Evolutionary conservation across 2,888 invertebrate species (phyloP), one percentile per base, ranked within the genome.

Genomic region (Apodemia zela): DNA sequence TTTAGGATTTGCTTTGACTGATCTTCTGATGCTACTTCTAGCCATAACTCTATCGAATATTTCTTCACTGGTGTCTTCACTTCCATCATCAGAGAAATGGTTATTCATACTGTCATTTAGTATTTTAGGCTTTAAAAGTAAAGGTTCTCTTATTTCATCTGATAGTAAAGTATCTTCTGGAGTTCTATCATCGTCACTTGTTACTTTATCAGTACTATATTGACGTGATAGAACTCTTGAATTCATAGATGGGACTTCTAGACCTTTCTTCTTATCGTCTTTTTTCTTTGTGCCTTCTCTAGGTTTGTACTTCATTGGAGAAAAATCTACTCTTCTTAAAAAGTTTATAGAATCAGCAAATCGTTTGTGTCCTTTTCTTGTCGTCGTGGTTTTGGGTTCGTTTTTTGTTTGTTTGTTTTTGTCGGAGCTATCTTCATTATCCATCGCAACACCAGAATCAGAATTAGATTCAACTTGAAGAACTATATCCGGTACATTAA

Each of bases 21-120:
- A 91, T 72, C 87, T 76, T 73, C 91, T 78, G 17, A 89, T 77
- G 67, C 91, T 91, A 67, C 83, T 90, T 72, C 91, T 84, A 0
- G 84, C 82, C 91, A 91, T 91, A 0, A 91, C 90, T 72, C 90
- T 79, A 49, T 91, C 87, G 64, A 91, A 91, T 59, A 86, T 78
- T 77, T 91, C 91, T 79, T 91, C 91, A 81, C 91, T 89, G 71
- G 90, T 89, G 42, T 90, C 91, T 67, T 90, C 91, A 63, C 91
- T 91, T 25, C 87, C 91, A 59, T 91, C 91, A 72, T 91, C 91
- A 64, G 91, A 90, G 68, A 89, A 91, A 66, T 91, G 89, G 68
- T 91, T 91, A 64, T 85, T 90, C 91, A 90, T 89, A 68, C 91
- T 91, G 47, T 91, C 91, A 45, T 87, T 89, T 66, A 85, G 74